These are phyloP conservation scores for Leucophenga maculata DNA, from an alignment of 2,888 invertebrate species.

Conservation along the genomic window DNA sequence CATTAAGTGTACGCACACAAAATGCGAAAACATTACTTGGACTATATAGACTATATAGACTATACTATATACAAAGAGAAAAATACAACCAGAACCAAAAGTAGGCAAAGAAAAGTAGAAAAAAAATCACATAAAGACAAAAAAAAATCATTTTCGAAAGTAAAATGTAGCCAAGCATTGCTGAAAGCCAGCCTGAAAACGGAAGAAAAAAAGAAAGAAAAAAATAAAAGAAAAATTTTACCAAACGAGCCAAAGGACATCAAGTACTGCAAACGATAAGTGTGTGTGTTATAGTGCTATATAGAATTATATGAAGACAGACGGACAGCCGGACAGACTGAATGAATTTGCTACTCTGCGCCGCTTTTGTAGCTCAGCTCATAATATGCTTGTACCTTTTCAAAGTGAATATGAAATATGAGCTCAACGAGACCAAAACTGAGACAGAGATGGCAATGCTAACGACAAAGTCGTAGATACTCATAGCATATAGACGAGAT, in stretches of 20 bases:
- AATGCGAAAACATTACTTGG: too few species aligned
- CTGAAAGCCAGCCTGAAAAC: not conserved
- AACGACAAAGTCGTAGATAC: not conserved
- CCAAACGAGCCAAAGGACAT: constrained; percentile 18
- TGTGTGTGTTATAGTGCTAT: not conserved
- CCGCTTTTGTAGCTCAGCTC: not conserved
- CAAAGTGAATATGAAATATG: constrained; percentile 23
- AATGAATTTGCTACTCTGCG: not conserved
- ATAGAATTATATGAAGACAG: not conserved
- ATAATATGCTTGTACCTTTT: constrained; percentile 19
- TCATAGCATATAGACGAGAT: too few species aligned
- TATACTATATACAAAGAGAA: too few species aligned
- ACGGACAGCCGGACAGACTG: too few species aligned
- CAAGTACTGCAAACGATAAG: not conserved
- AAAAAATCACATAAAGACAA: not conserved
- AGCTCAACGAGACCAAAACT: not conserved
- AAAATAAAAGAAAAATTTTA: not conserved
- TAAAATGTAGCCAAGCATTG: constrained; percentile 13
- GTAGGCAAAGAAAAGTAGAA: not conserved
- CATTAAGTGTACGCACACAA: not conserved
- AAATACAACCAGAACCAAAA: too few species aligned
- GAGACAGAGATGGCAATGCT: not conserved
- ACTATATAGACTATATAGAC: too few species aligned
- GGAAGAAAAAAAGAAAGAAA: too few species aligned
- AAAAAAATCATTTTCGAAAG: not conserved